Evolutionary conservation across 2,113 vertebrate genomes (phyloP), one percentile per base, ranked within the genome.

Genomic region (Uria aalge): DNA sequence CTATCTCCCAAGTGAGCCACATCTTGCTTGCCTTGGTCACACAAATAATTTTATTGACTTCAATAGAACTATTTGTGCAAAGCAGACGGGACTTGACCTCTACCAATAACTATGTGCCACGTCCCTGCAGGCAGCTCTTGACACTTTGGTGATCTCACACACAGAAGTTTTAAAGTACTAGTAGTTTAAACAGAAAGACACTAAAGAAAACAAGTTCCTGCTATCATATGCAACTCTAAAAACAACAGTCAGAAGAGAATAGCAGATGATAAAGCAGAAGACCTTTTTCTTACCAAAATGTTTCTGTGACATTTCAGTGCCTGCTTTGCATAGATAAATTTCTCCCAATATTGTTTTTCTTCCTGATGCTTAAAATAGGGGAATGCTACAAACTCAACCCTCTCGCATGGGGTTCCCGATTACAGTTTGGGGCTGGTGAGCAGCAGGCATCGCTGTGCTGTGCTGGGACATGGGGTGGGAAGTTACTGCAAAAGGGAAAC

Each of bases 21-120:
- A 88, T 50, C 78, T 62, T 53, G 24, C 73, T 73, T 82, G 73
- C 77, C 53, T 87, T 41, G 74, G 66, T 67, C 88, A 69, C 47
- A 74, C 45, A 80, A 88, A 82, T 27, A 85, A 62, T 76, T 69
- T 73, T 71, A 88, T 69, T 29, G 60, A 48, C 57, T 90, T 85
- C 24, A 66, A 15, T 1, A 79, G 66, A 82, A 74, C 17, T 57
- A 1, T 40, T 63, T 77, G 48, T 30, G 53, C 1, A 0, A 76
- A 82, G 81, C 88, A 90, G 50, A 69, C n/a, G n/a, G 75, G 38
- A 40, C 72, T 81, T 66, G 62, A 80, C 59, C 59, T 74, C 71
- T 84, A 41, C 57, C 88, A 57, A 15, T 50, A 79, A 15, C 60
- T 34, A 15, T 1, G 1, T 41, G 45, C 50, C 45, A 13, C 5